A percentile compares a stretch with the other conserved stretches of the same genome.
These are phyloP conservation scores for Ceyx erithaca DNA, from an alignment of 2,797 vertebrate species.

Conservation along the genomic window DNA sequence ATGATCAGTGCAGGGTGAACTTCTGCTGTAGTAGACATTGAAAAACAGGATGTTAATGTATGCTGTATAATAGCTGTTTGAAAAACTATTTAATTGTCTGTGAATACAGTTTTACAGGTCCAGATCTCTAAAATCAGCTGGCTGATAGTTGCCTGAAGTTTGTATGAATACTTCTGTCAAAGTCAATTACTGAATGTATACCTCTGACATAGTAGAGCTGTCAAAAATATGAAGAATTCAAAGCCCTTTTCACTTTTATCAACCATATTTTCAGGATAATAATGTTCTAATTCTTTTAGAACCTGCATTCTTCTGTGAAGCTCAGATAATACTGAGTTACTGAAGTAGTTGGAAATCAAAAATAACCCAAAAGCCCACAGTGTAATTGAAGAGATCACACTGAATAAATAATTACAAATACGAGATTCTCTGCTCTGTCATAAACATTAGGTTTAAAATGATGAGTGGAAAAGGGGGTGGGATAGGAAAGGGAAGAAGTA, in stretches of 20 bases:
- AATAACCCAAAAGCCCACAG: not conserved
- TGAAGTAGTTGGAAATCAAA: not conserved
- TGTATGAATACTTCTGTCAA: not conserved
- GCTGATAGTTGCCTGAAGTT: not conserved
- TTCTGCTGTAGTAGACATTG: not conserved
- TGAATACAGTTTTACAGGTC: not conserved
- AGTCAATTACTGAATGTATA: not conserved
- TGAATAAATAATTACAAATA: not conserved
- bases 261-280: not conserved
- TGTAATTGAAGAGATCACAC: not conserved
- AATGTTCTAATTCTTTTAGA: not conserved
- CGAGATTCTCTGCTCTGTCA: conserved; percentile 7
- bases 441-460: not conserved
- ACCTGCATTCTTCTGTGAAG: not conserved
- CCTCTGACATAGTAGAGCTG: not conserved
- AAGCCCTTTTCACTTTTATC: not conserved
- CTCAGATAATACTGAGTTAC: not conserved
- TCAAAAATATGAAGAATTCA: not conserved
- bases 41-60: not conserved
- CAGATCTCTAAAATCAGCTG: not conserved
- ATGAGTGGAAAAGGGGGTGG: not conserved
- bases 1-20: not conserved
- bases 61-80: not conserved
- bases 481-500: not conserved
- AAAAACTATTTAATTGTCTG: not conserved